Percentiles rank a stretch among this genome's conserved stretches.
Evolutionary conservation across 2,888 invertebrate genomes (phyloP).

Genomic region (Cistogaster globosa): DNA sequence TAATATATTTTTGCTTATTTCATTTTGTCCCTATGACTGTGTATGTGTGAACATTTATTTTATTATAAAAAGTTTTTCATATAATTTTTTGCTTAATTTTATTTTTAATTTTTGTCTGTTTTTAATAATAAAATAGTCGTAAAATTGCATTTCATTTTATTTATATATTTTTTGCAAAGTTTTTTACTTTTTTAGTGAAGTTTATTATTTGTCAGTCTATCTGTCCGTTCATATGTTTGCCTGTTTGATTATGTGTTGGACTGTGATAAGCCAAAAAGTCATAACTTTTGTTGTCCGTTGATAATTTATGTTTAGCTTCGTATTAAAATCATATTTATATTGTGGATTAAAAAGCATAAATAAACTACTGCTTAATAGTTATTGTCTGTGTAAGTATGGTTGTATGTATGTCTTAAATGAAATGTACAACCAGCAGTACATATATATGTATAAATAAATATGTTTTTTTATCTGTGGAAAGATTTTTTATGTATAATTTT

Average conservation of each 20-base stretch:
- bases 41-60: not conserved
- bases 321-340: constrained; percentile 71
- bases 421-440: not conserved
- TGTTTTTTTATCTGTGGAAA: not conserved
- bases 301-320: constrained; percentile 69
- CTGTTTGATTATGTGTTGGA: constrained; percentile 43
- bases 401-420: not conserved
- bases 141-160: constrained; percentile 65
- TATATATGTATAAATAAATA: not conserved
- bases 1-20: constrained; percentile 29
- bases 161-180: constrained; percentile 39
- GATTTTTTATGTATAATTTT: not conserved
- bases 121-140: constrained; percentile 69
- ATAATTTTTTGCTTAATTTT: constrained; percentile 40
- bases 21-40: not conserved
- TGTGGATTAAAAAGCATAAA: constrained; percentile 63
- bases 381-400: not conserved
- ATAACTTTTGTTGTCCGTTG: constrained; percentile 68
- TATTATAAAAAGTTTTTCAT: constrained; percentile 54
- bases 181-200: constrained; percentile 65
- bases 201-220: constrained; percentile 66
- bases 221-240: constrained; percentile 1
- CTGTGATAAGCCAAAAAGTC: constrained; percentile 71
- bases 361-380: constrained; percentile 53
- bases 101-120: constrained; percentile 54